Evolutionary conservation across 2,888 invertebrate genomes (phyloP).

Genomic region (Synanthedon myopaeformis): DNA sequence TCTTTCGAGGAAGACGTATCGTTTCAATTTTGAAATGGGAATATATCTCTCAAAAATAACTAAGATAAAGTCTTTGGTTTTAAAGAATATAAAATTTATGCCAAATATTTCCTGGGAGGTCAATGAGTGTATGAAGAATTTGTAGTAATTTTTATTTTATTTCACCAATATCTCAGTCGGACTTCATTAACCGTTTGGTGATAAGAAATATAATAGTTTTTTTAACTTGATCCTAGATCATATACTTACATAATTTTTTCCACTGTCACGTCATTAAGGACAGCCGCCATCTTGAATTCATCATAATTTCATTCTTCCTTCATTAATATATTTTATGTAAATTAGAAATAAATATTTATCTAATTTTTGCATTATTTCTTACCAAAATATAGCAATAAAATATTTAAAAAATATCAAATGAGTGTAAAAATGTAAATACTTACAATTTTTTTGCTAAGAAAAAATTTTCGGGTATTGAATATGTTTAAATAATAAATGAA

Average conservation of each 20-base stretch:
- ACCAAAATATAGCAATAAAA: slow-evolving; percentile 12
- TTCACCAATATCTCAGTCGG: slow-evolving; percentile 47
- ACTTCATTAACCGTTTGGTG: slow-evolving; percentile 9
- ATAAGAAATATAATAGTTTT: background rate
- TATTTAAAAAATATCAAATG: background rate
- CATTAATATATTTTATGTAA: slow-evolving; percentile 3
- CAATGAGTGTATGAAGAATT: slow-evolving; percentile 45
- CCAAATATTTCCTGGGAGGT: slow-evolving; percentile 32
- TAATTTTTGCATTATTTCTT: slow-evolving; percentile 13
- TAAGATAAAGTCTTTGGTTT: slow-evolving; percentile 55
- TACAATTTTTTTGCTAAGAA: background rate
- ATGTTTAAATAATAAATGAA: too few species aligned
- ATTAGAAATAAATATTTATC: background rate
- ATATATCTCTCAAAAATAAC: slow-evolving; percentile 35
- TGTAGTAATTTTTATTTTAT: slow-evolving; percentile 34
- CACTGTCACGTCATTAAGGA: slow-evolving; percentile 16
- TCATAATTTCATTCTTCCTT: slow-evolving; percentile 2
- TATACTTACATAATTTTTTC: slow-evolving; percentile 30
- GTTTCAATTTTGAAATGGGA: slow-evolving; percentile 27
- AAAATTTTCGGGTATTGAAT: slow-evolving; percentile 1
- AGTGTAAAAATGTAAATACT: too few species aligned
- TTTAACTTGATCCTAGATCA: slow-evolving; percentile 4
- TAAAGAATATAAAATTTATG: slow-evolving; percentile 38
- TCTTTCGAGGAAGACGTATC: slow-evolving; percentile 41
- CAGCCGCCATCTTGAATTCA: slow-evolving; percentile 25